phyloP scores from a whole-genome alignment of 2,888 invertebrate species.

The Abrostola tripartita region DNA sequence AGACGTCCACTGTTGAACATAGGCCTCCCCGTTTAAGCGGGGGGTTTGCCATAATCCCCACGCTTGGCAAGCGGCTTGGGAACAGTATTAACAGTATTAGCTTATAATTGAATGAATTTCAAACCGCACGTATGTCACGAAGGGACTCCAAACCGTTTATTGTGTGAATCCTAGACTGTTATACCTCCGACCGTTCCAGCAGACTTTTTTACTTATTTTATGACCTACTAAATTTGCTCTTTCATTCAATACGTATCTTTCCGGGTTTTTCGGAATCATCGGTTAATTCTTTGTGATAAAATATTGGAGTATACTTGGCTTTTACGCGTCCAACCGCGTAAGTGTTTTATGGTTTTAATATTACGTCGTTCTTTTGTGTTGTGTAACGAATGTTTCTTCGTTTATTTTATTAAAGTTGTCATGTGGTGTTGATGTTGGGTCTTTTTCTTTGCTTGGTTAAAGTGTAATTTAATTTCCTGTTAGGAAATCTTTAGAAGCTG shows the following conservation, averaged over 20 bases:
- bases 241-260: constrained; percentile 39
- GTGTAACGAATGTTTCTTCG: too few species aligned
- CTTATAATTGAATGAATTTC: constrained; percentile 40
- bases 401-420: too few species aligned
- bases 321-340: neutral
- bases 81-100: constrained; percentile 25
- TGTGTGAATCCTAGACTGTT: constrained; percentile 33
- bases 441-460: too few species aligned
- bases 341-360: neutral
- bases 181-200: constrained; percentile 21
- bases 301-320: constrained; percentile 5
- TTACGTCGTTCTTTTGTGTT: too few species aligned
- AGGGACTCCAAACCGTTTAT: constrained; percentile 18
- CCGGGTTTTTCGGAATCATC: constrained; percentile 18
- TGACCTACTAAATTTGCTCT: constrained; percentile 41
- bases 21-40: too few species aligned
- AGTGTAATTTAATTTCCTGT: too few species aligned
- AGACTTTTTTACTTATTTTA: constrained; percentile 43
- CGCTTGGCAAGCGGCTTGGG: too few species aligned
- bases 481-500: too few species aligned
- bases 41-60: too few species aligned
- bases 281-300: constrained; percentile 26
- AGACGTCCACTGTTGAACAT: too few species aligned
- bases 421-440: too few species aligned
- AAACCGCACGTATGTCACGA: constrained; percentile 5